phyloP scores from a whole-genome alignment of 2,113 vertebrate species.

The Catagonus wagneri region DNA sequence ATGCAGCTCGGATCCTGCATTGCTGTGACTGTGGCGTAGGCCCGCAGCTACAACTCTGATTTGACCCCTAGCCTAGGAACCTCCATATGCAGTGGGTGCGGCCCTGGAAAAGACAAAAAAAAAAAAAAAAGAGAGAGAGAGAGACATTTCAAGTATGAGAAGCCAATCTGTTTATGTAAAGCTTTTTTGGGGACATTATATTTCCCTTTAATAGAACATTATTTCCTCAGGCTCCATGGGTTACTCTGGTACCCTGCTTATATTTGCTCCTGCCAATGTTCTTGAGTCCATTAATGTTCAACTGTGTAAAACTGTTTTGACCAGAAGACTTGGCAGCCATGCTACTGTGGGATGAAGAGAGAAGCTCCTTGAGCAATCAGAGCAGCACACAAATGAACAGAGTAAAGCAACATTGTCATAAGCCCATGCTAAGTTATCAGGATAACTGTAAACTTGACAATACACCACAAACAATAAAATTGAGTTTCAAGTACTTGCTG shows the following conservation, averaged over 20 bases:
- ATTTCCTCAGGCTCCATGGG: constrained; percentile 66
- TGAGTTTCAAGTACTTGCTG: not conserved
- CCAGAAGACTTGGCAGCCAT: constrained; percentile 51
- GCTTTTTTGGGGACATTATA: constrained; percentile 54
- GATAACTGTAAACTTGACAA: constrained; percentile 47
- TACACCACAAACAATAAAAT: constrained; percentile 16
- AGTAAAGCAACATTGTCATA: not conserved
- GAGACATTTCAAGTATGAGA: constrained; percentile 37
- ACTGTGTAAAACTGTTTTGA: constrained; percentile 79
- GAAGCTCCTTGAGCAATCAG: not conserved
- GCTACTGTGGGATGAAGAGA: constrained; percentile 48
- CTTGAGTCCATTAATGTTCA: constrained; percentile 71
- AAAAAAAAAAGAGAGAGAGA: too few relatives aligned
- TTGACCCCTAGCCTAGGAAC: too few relatives aligned
- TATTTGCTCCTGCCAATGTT: constrained; percentile 76
- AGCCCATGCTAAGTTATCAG: not conserved
- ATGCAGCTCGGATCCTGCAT: too few relatives aligned
- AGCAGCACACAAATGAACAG: constrained; percentile 57
- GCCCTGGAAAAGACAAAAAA: too few relatives aligned
- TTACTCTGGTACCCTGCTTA: constrained; percentile 66
- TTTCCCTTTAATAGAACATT: constrained; percentile 43
- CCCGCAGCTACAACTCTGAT: too few relatives aligned
- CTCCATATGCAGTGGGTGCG: too few relatives aligned
- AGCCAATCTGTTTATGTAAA: constrained; percentile 39
- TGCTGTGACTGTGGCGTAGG: too few relatives aligned